Percentiles rank a stretch among this genome's conserved stretches.
These are phyloP conservation scores for Drosophila algonquin DNA, from an alignment of 2,888 invertebrate species.

Conservation along the genomic window DNA sequence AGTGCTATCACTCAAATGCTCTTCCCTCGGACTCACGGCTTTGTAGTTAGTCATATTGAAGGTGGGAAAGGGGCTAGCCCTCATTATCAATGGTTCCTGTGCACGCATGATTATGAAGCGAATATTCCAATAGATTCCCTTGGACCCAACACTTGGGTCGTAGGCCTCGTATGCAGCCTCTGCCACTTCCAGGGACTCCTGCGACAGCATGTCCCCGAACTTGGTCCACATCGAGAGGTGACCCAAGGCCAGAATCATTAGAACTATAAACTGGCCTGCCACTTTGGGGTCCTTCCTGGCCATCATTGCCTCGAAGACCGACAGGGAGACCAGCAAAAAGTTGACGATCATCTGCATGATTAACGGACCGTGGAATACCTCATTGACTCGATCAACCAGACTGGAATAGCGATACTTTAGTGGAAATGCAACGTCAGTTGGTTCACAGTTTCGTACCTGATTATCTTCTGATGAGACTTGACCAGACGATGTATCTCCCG, in stretches of 20 bases:
- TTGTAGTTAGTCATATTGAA: conserved; percentile 19
- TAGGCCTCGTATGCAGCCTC: conserved; percentile 23
- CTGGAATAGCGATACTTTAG: neutral
- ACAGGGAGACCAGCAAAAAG: conserved; percentile 24
- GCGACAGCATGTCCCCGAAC: conserved; percentile 1
- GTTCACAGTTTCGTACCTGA: conserved; percentile 1
- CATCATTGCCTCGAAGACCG: conserved; percentile 20
- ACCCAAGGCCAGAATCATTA: conserved; percentile 16
- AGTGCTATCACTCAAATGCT: neutral
- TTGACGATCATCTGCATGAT: conserved; percentile 16
- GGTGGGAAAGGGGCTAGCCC: conserved; percentile 22
- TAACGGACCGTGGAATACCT: conserved; percentile 21
- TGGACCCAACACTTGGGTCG: neutral
- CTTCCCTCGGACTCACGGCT: conserved; percentile 6
- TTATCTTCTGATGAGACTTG: conserved; percentile 13
- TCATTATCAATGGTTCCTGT: conserved; percentile 16
- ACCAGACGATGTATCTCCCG: neutral
- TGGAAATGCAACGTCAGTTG: neutral
- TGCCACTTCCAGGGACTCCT: conserved; percentile 13
- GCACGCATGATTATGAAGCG: conserved; percentile 10
- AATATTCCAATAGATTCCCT: neutral
- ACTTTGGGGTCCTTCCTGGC: conserved; percentile 18
- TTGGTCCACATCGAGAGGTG: conserved; percentile 25
- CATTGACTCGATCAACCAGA: conserved; percentile 12
- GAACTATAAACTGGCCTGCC: conserved; percentile 6